Base-by-base conservation (phyloP, 2,113 vertebrate species). In the Alectura lathami region DNA sequence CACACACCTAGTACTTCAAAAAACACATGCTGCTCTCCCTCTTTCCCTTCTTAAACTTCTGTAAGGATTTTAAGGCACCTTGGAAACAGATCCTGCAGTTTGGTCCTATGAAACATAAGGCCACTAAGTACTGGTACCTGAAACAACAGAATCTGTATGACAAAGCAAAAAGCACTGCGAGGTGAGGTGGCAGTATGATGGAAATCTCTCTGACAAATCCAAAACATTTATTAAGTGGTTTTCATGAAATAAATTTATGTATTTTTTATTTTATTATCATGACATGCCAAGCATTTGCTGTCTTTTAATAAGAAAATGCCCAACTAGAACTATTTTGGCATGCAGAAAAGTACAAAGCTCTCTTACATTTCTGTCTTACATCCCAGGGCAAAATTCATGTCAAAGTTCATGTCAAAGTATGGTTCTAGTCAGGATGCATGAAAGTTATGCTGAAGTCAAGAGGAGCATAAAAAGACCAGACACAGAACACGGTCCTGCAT, bases 131-230 rank as follows among this genome's bases (percentile, higher is more conserved):
- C 3, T 43, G 47, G 56, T 59, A 86, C 4, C 1, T 2, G 27
- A 82, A 79, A 47, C 6, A 8, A 64, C 3, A 26, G 17, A 76
- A 70, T 36, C 26, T 59, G 79, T n/a, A 43, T 4, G 40, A 60
- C 15, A 6, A 69, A 23, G 11, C n/a, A 75, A 79, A 88, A 88
- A 0, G 3, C 13, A 73, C 32, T 6, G 8, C 1, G 1, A 0
- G 0, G 26, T 16, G 2, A 51, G 22, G 60, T n/a, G n/a, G n/a
- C n/a, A n/a, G n/a, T n/a, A n/a, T n/a, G n/a, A n/a, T 20, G 17
- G 38, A 63, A 63, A 63, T 63, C 3, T 3, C 38, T 57, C 36
- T 66, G 10, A 47, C 3, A 34, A 1, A 70, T 54, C 4, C 27
- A 78, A 22, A 70, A 66, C 20, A 32, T 62, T 21, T 4, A 60